A percentile compares a stretch with the other conserved stretches of the same genome.
Evolutionary conservation across 2,113 vertebrate species (phyloP).

Genomic region (Galeopterus variegatus): DNA sequence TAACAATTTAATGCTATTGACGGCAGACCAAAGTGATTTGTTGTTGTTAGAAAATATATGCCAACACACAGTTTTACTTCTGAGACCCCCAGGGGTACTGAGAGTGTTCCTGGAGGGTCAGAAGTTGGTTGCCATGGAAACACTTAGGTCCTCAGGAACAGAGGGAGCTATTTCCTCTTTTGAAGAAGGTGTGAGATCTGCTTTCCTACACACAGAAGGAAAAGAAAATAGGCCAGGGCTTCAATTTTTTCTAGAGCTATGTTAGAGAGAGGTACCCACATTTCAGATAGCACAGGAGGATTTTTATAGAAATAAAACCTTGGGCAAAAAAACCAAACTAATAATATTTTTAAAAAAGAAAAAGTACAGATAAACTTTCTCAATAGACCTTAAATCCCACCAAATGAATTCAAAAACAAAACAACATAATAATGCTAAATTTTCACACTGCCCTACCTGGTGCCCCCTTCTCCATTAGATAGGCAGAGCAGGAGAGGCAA

Average conservation of each 20-base stretch:
- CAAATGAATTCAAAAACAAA: neutral
- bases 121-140: slow-evolving; percentile 69
- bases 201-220: neutral
- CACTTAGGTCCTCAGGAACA: neutral
- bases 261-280: neutral
- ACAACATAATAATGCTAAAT: neutral
- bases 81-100: neutral
- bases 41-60: neutral
- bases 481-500: fast-evolving
- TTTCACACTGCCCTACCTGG: neutral
- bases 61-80: neutral
- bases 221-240: neutral
- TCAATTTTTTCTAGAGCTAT: neutral
- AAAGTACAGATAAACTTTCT: neutral
- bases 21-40: slow-evolving; percentile 2
- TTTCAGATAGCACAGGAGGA: neutral
- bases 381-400: neutral
- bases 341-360: neutral
- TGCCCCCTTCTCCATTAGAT: neutral
- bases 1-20: slow-evolving; percentile 37
- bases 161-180: slow-evolving; percentile 15
- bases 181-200: neutral
- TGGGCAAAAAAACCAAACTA: neutral
- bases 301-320: neutral
- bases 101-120: slow-evolving; percentile 35